Conservation (phyloP, 2,797 vertebrate species). For the Agapornis canus region DNA sequence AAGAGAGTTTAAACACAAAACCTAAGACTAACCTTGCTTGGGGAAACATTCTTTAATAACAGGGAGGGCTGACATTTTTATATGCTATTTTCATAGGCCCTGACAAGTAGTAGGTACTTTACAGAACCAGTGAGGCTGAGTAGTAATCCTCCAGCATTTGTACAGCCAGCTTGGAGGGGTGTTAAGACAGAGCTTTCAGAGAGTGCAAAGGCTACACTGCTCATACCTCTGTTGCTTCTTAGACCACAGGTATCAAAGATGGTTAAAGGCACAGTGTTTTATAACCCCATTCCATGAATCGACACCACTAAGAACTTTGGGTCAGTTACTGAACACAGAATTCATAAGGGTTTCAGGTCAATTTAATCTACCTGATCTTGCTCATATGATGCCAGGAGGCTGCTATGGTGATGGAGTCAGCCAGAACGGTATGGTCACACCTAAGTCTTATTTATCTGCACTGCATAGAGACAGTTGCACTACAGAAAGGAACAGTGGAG, state of each 20-base stretch:
- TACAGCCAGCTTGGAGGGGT: neutral
- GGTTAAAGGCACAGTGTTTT: neutral
- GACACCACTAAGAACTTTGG: neutral
- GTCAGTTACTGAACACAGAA: neutral
- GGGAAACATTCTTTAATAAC: neutral
- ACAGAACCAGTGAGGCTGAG: neutral
- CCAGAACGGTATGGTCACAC: neutral
- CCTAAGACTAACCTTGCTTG: neutral
- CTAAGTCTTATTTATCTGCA: neutral
- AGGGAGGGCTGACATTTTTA: neutral
- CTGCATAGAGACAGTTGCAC: neutral
- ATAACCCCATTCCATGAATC: neutral
- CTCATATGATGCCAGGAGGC: neutral
- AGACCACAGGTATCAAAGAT: neutral
- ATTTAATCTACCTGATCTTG: neutral
- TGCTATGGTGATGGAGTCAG: neutral
- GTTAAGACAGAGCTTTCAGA: neutral
- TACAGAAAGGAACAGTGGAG: neutral
- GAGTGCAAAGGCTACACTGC: neutral
- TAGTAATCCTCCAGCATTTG: neutral
- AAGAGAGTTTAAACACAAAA: neutral
- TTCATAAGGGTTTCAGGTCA: neutral
- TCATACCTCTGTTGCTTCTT: neutral
- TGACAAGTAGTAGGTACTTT: neutral
- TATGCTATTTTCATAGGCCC: neutral